Conservation (phyloP, 2,797 vertebrate species). For the Sebastolobus alascanus region DNA sequence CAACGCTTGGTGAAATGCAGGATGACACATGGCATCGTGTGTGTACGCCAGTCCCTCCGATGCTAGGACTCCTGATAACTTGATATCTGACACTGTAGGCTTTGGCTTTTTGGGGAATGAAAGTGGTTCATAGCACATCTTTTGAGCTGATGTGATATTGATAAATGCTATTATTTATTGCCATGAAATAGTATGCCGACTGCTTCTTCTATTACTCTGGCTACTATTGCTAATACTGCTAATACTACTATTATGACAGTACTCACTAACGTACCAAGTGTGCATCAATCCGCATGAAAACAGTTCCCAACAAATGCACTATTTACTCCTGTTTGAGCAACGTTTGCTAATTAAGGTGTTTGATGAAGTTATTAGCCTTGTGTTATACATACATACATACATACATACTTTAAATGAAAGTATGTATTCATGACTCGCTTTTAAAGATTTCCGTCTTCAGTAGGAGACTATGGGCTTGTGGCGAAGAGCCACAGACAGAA, state of each 20-base stretch:
- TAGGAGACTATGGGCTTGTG: not conserved
- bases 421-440: not conserved
- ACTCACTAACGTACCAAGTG: not conserved
- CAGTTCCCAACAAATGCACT: not conserved
- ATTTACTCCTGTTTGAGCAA: not conserved
- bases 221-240: not conserved
- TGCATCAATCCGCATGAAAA: not conserved
- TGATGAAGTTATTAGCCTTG: not conserved
- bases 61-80: conserved; percentile 16
- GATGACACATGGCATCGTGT: conserved; percentile 58
- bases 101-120: not conserved
- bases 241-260: not conserved
- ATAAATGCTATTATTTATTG: not conserved
- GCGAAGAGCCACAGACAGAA: not conserved
- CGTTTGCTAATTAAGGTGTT: not conserved
- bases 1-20: conserved; percentile 62
- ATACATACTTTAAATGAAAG: not conserved
- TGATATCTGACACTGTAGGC: not conserved
- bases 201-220: not conserved
- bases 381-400: not conserved
- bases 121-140: not conserved
- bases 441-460: not conserved
- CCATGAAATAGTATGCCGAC: not conserved
- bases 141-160: not conserved
- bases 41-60: not conserved